Percentiles rank a stretch among this genome's conserved stretches.
Conservation (phyloP, 2,888 invertebrate species). For the Rugalucina vietnamica region DNA sequence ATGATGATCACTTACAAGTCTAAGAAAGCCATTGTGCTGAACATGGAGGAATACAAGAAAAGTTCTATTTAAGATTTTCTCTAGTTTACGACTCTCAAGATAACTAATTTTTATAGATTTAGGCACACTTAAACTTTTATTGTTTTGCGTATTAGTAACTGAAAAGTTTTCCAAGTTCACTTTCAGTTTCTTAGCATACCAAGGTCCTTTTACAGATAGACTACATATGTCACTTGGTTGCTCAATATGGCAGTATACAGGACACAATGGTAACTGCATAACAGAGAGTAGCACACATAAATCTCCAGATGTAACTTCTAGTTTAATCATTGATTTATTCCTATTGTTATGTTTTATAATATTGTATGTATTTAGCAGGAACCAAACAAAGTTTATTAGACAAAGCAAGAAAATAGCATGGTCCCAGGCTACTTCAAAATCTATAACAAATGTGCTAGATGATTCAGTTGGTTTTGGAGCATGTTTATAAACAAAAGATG, state of each 20-base stretch:
- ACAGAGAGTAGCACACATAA: background rate
- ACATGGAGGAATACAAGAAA: background rate
- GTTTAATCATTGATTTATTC: background rate
- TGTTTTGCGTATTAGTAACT: background rate
- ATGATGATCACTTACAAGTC: background rate
- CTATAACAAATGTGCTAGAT: background rate
- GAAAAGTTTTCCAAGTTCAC: background rate
- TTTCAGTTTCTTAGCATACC: background rate
- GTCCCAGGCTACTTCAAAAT: background rate
- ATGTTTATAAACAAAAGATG: background rate
- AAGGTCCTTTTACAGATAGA: background rate
- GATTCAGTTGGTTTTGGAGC: background rate
- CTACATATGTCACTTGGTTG: background rate
- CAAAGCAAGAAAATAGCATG: background rate
- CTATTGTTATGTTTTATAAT: background rate
- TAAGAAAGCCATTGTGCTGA: background rate
- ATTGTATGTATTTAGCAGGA: background rate
- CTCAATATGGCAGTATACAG: background rate
- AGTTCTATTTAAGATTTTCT: background rate
- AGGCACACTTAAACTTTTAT: background rate
- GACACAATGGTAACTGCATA: background rate
- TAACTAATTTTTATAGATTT: background rate
- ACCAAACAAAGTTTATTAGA: background rate
- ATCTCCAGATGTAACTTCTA: background rate
- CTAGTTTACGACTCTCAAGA: background rate